Conservation (phyloP, 2,113 vertebrate genomes). For the Nannobrachium achirus region DNA sequence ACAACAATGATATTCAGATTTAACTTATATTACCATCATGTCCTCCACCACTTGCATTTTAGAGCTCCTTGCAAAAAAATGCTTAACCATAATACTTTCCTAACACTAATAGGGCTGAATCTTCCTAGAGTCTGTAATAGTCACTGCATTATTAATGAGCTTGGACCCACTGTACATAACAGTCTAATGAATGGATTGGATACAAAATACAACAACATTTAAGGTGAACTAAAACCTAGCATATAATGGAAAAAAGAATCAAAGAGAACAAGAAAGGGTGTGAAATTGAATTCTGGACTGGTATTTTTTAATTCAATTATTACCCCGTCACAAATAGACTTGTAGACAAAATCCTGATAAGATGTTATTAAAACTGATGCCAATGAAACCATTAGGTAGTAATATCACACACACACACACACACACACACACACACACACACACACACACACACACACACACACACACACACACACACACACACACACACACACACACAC, state of each 20-base stretch:
- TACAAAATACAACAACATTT: neutral
- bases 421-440: no score
- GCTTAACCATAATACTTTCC: no score
- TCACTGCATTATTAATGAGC: conserved; percentile 2
- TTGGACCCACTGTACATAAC: neutral
- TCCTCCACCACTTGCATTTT: no score
- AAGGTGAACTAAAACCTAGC: no score
- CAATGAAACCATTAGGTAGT: conserved; percentile 3
- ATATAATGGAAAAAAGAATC: neutral
- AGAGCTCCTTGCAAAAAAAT: no score
- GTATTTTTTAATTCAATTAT: conserved; percentile 15
- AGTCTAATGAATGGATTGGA: neutral
- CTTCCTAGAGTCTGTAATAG: neutral
- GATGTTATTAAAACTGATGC: neutral
- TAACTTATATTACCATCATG: no score
- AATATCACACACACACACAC: conserved; percentile 1
- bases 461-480: no score
- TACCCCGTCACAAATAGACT: neutral
- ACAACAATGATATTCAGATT: no score
- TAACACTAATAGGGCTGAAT: no score
- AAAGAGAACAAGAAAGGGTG: neutral
- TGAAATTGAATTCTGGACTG: neutral
- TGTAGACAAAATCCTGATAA: conserved; percentile 1
- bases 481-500: neutral
- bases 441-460: no score